A percentile compares a stretch with the other conserved stretches of the same genome.
Evolutionary conservation across 2,888 invertebrate genomes (phyloP).

Genomic region (Troides helena): DNA sequence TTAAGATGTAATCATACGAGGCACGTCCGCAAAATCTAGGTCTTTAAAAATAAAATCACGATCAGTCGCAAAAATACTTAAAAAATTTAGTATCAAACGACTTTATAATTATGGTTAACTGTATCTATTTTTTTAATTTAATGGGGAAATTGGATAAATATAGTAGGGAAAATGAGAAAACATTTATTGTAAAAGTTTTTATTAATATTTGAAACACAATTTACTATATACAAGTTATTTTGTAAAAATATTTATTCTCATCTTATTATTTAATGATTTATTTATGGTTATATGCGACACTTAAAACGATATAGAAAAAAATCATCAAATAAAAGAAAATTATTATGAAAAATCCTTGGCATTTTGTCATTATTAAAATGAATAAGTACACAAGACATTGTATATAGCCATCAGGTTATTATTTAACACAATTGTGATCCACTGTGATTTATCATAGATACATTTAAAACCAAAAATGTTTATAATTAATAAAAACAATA

Average conservation of each 20-base stretch:
- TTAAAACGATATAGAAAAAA: conserved; percentile 67
- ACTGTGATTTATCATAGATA: conserved; percentile 28
- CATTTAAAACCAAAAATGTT: conserved; percentile 24
- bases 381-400: conserved; percentile 71
- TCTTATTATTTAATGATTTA: conserved; percentile 77
- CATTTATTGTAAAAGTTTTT: conserved; percentile 72
- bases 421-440: conserved; percentile 44
- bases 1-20: too few relatives aligned
- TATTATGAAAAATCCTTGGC: conserved; percentile 59
- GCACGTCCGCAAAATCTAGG: too few relatives aligned
- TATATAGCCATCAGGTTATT: conserved; percentile 51
- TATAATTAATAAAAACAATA: conserved; percentile 36
- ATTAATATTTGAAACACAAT: conserved; percentile 78
- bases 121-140: background rate
- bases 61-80: too few relatives aligned
- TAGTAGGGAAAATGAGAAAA: conserved; percentile 17
- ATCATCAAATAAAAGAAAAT: conserved; percentile 54
- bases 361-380: conserved; percentile 65
- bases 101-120: too few relatives aligned
- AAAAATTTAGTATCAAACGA: too few relatives aligned
- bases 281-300: conserved; percentile 74
- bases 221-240: conserved; percentile 79
- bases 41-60: too few relatives aligned
- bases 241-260: conserved; percentile 80
- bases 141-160: background rate